Conservation (phyloP, 2,113 vertebrate species). For the Globicephala melas region DNA sequence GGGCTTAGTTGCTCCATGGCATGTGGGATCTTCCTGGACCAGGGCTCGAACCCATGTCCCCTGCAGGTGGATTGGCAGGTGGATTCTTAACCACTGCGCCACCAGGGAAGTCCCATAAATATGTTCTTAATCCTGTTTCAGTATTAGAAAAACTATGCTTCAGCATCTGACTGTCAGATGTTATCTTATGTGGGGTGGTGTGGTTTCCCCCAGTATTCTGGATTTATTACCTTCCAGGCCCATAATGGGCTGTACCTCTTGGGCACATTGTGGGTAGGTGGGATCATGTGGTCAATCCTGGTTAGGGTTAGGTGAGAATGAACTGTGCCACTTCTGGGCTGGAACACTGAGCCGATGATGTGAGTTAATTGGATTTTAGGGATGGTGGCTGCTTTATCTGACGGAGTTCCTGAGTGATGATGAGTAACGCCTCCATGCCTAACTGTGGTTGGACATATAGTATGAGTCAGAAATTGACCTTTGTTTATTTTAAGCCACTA, state of each 20-base stretch:
- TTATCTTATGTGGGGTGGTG: neutral
- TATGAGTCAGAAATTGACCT: neutral
- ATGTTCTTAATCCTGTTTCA: neutral
- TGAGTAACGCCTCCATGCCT: neutral
- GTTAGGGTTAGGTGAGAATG: neutral
- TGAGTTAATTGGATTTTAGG: neutral
- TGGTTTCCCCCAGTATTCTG: neutral
- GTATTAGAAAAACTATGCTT: neutral
- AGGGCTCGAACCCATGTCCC: too few species aligned
- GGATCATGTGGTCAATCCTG: neutral
- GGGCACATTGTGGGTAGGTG: neutral
- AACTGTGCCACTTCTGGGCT: neutral
- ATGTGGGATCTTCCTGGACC: too few species aligned
- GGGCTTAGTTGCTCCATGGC: too few species aligned
- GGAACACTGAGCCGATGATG: neutral
- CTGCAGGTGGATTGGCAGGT: too few species aligned
- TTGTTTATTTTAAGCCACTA: neutral
- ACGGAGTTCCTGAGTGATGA: neutral
- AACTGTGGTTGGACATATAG: neutral
- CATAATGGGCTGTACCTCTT: neutral
- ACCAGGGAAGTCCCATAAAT: neutral
- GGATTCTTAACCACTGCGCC: too few species aligned
- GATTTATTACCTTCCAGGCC: neutral
- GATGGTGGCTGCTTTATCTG: neutral
- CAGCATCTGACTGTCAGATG: neutral